Evolutionary conservation across 2,113 vertebrate species (phyloP), one percentile per base, ranked within the genome.

Genomic region (Megaceryle torquata): DNA sequence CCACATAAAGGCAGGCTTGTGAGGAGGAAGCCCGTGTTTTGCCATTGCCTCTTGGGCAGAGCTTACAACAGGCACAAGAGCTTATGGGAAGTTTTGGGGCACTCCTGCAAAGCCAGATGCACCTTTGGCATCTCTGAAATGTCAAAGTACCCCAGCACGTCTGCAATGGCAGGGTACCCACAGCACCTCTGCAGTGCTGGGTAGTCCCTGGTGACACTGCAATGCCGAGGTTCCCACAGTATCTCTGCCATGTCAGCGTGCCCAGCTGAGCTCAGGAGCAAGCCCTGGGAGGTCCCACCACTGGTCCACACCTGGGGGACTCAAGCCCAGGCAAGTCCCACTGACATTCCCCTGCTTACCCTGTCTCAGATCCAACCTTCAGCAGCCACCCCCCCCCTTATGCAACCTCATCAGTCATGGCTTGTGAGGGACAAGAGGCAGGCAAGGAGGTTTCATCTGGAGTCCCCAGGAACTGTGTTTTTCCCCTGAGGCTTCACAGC

Each of bases 21-120:
- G 1, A 20, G 22, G 22, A 72, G 54, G 65, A 87, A 82, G 57
- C 16, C 50, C 48, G 24, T 57, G 41, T 43, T 63, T 37, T 67
- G 53, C 35, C 63, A 70, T 37, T 19, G 43, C 26, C 35, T 35
- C 43, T 76, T 25, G 61, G n/a, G 35, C 48, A 65, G 50, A 43
- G 59, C 61, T 80, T 86, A 44, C 14, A 29, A 13, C 0, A 1
- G 15, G 26, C 2, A 0, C 0, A 0, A 86, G 50, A 89, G 19
- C 26, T 57, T 51, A 61, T 0, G 4, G 18, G 24, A 0, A 3
- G 9, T 2, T 86, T 65, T 29, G 2, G 59, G 44, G 48, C 63
- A 70, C 43, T n/a, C 65, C 25, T 67, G 39, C 65, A 78, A 48
- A 31, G 24, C 13, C 33, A 35, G 31, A 50, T 54, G 61, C 68